These are phyloP conservation scores for Polypedilum pembai DNA, from an alignment of 1,140 invertebrate species.

Conservation along the genomic window DNA sequence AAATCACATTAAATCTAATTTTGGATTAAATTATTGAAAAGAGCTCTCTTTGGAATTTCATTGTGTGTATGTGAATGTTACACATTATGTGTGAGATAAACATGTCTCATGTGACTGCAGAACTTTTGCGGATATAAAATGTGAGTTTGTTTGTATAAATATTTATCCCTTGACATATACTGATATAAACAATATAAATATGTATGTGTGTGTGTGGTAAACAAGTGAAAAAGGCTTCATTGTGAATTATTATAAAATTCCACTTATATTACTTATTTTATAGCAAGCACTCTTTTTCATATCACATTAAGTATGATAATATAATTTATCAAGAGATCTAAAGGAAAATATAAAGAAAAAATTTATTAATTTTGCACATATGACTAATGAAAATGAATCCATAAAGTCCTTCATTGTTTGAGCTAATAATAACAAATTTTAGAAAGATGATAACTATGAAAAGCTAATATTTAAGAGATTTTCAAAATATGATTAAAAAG, in stretches of 20 bases:
- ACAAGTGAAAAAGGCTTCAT: neutral
- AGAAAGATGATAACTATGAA: no score
- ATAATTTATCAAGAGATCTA: no score
- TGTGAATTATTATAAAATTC: neutral
- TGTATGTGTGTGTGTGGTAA: neutral
- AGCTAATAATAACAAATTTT: no score
- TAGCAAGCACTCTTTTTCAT: neutral
- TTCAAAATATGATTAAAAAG: no score
- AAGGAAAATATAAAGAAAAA: no score
- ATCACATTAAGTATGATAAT: no score
- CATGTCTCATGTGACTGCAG: constrained; percentile 3
- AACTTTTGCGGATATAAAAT: constrained; percentile 18
- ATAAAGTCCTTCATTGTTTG: no score
- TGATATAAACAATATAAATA: neutral
- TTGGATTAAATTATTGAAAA: neutral
- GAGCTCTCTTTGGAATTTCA: neutral
- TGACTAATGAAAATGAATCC: no score
- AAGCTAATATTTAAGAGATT: no score
- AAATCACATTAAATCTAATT: constrained; percentile 14
- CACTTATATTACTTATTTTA: neutral
- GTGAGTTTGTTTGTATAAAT: neutral
- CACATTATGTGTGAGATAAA: neutral
- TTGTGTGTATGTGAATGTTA: neutral
- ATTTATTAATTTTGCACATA: no score
- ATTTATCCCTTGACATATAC: neutral